phyloP scores from a whole-genome alignment of 2,113 vertebrate genomes.

The Calidris pugnax region DNA sequence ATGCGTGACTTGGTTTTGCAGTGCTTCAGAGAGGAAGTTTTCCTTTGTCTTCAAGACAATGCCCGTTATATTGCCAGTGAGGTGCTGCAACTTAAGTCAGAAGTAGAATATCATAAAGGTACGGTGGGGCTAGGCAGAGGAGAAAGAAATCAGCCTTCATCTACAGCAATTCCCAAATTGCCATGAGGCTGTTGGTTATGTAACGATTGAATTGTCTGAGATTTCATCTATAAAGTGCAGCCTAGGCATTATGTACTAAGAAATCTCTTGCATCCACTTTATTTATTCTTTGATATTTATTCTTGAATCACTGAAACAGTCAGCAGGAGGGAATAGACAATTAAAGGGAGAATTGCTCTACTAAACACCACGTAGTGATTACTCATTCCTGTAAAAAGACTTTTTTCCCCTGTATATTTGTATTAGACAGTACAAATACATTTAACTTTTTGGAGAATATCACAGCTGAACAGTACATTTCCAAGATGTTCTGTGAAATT shows the following conservation, averaged over 20 bases:
- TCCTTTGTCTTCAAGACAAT: constrained; percentile 38
- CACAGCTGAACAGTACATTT: neutral
- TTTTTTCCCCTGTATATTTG: neutral
- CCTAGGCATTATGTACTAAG: neutral
- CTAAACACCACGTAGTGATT: neutral
- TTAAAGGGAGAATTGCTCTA: neutral
- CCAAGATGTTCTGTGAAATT: constrained; percentile 9
- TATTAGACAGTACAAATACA: neutral
- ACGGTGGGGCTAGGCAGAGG: neutral
- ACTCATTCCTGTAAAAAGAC: neutral
- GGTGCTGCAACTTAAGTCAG: constrained; percentile 9
- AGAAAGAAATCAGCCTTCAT: neutral
- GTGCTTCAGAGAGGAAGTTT: neutral
- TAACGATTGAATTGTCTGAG: neutral
- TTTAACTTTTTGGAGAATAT: neutral
- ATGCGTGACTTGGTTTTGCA: constrained; percentile 26
- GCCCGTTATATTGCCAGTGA: neutral
- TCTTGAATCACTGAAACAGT: neutral
- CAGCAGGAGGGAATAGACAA: neutral
- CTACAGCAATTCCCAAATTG: neutral
- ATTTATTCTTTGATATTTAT: constrained; percentile 28
- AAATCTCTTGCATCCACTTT: neutral
- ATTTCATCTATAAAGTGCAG: constrained; percentile 1
- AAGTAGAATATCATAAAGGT: constrained; percentile 3
- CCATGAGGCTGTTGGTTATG: neutral